Percentiles rank a stretch among this genome's conserved stretches.
Conservation (phyloP, 2,888 invertebrate species). For the Gymnoscelis rufifasciata region DNA sequence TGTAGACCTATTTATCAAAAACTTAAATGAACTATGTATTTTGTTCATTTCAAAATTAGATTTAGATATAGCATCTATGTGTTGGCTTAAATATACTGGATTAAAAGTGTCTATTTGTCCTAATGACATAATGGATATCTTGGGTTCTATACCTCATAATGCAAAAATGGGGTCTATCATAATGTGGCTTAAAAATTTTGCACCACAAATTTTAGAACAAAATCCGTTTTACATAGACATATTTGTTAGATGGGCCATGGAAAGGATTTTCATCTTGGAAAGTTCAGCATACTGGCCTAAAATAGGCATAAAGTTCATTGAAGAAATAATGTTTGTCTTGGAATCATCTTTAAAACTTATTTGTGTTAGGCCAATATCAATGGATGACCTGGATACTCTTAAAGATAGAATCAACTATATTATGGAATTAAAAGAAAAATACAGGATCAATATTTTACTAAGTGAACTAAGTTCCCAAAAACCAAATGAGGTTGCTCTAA, state of each 20-base stretch:
- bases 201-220: conserved; percentile 59
- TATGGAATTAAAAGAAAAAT: conserved; percentile 66
- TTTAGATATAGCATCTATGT: conserved; percentile 68
- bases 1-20: conserved; percentile 51
- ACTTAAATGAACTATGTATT: conserved; percentile 55
- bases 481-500: conserved; percentile 63
- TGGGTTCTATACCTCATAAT: conserved; percentile 60
- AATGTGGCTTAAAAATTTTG: conserved; percentile 68
- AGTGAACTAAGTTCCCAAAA: conserved; percentile 63
- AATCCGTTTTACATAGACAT: conserved; percentile 69
- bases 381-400: conserved; percentile 64
- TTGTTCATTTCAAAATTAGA: conserved; percentile 60
- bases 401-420: conserved; percentile 63
- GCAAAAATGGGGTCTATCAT: conserved; percentile 66
- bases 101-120: conserved; percentile 41
- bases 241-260: conserved; percentile 70
- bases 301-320: conserved; percentile 68
- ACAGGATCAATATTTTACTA: conserved; percentile 67
- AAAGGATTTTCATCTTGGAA: conserved; percentile 66
- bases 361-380: conserved; percentile 59
- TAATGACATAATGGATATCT: conserved; percentile 53
- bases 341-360: conserved; percentile 60
- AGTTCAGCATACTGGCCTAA: conserved; percentile 73
- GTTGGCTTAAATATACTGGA: conserved; percentile 68
- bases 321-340: conserved; percentile 55